Percentiles rank a stretch among this genome's conserved stretches.
Conservation (phyloP, 2,113 vertebrate species). For the Megalops atlanticus region DNA sequence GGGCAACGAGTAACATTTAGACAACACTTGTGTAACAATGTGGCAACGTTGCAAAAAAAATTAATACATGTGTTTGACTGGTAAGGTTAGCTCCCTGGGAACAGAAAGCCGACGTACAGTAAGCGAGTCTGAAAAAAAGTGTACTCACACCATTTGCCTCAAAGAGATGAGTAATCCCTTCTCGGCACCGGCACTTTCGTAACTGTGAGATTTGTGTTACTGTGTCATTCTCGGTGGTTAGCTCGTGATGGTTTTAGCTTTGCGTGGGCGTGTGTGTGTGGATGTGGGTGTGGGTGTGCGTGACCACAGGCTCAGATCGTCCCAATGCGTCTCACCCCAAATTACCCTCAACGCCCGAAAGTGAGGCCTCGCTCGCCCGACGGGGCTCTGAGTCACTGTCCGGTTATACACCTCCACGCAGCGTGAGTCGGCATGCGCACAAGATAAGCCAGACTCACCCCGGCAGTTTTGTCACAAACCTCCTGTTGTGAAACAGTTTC, state of each 20-base stretch:
- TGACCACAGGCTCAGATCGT: neutral
- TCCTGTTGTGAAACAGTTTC: slow-evolving; percentile 8
- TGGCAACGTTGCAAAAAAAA: neutral
- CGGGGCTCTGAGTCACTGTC: neutral
- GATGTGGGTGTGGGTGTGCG: no score
- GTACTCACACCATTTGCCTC: neutral
- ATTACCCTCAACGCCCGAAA: neutral
- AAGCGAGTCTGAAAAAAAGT: neutral
- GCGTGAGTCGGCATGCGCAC: neutral
- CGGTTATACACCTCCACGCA: neutral
- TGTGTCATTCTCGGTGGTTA: neutral
- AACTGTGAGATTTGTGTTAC: neutral
- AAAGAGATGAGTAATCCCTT: neutral
- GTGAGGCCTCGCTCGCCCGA: neutral
- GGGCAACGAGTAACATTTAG: neutral
- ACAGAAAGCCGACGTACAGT: neutral
- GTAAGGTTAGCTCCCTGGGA: neutral
- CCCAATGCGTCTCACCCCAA: neutral
- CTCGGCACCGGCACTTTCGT: neutral
- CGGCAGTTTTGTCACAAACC: neutral
- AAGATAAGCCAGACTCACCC: slow-evolving; percentile 4
- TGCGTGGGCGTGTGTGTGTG: neutral
- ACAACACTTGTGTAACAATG: neutral
- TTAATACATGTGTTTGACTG: neutral
- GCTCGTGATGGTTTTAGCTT: neutral